These are phyloP conservation scores for Rhagoletis pomonella DNA, from an alignment of 1,140 invertebrate genomes.

Conservation along the genomic window DNA sequence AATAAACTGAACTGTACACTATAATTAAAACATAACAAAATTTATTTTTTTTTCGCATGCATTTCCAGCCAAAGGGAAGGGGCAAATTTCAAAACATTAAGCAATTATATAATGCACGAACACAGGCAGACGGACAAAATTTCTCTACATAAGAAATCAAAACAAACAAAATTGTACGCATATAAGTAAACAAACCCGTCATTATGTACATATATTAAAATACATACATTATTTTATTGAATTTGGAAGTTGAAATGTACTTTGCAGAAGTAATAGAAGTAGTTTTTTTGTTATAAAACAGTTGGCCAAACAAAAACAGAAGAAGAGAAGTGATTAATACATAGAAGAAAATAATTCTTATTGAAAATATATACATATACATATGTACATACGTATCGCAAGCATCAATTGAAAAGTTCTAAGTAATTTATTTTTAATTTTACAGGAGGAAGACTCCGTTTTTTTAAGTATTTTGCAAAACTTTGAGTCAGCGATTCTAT, in stretches of 20 bases:
- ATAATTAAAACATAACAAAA: background rate
- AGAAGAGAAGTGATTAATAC: slow-evolving; percentile 10
- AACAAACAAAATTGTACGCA: slow-evolving; percentile 31
- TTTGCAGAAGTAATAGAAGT: slow-evolving; percentile 20
- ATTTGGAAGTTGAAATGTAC: slow-evolving; percentile 54
- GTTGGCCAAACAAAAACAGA: slow-evolving; percentile 10
- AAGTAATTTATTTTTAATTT: no score
- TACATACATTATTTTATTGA: slow-evolving; percentile 12
- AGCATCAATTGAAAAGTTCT: no score
- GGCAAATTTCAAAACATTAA: no score
- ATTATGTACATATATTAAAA: background rate
- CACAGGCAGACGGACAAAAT: background rate
- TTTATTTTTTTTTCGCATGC: background rate
- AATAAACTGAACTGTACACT: background rate
- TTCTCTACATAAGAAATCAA: background rate
- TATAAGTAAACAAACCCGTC: background rate
- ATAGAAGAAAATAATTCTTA: no score
- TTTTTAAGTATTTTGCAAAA: no score
- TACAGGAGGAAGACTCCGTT: no score
- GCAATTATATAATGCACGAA: no score
- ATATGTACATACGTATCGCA: no score
- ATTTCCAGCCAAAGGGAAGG: background rate
- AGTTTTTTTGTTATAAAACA: background rate
- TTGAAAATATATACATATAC: no score
- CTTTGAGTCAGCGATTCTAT: no score